Percentiles rank a stretch among this genome's conserved stretches.
Conservation (phyloP, 2,888 invertebrate species). For the Magallana nippona region DNA sequence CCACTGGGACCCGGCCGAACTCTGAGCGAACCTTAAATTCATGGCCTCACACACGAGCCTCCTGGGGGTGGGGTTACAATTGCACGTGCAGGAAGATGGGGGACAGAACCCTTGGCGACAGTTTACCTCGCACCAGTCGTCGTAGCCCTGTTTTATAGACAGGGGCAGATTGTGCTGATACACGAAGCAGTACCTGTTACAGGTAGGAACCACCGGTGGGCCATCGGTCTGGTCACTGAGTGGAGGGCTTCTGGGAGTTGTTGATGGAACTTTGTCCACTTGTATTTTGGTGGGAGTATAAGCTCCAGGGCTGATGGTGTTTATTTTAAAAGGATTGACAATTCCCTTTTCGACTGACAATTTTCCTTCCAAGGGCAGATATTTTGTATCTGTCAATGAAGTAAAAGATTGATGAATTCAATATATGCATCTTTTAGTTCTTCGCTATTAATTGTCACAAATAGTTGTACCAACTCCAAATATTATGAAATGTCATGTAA, state of each 20-base stretch:
- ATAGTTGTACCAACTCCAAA: too few species aligned
- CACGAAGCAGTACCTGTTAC: not conserved
- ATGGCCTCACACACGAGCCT: constrained; percentile 18
- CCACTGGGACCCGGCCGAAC: not conserved
- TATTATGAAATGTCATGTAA: too few species aligned
- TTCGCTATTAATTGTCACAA: too few species aligned
- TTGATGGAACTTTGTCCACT: not conserved
- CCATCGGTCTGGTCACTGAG: not conserved
- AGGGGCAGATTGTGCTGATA: not conserved
- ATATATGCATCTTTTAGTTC: too few species aligned
- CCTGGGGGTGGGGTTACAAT: not conserved
- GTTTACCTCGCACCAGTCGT: constrained; percentile 13
- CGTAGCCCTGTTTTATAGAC: constrained; percentile 12
- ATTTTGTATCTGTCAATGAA: too few species aligned
- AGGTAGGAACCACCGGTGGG: not conserved
- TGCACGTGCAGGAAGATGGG: not conserved
- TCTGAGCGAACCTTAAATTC: not conserved
- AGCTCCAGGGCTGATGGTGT: too few species aligned
- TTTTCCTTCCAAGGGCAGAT: too few species aligned
- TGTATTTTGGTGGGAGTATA: too few species aligned
- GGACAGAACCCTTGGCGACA: constrained; percentile 25
- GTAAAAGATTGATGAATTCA: too few species aligned
- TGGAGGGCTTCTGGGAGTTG: not conserved
- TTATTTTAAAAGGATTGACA: too few species aligned
- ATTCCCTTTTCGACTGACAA: too few species aligned